These are phyloP conservation scores for Xestia xanthographa DNA, from an alignment of 2,888 invertebrate species.

Conservation along the genomic window DNA sequence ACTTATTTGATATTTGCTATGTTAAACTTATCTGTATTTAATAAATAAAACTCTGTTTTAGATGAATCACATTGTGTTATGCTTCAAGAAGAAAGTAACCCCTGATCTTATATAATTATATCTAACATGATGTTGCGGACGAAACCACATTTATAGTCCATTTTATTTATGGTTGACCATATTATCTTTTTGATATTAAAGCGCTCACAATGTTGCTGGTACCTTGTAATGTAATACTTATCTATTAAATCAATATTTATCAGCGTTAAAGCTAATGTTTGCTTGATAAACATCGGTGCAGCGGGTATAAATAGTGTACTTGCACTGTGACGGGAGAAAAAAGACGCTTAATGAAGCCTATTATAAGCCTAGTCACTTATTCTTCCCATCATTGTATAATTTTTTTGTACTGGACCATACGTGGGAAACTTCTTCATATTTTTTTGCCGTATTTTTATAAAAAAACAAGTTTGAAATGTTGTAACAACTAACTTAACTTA, in stretches of 20 bases:
- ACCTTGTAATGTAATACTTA: constrained; percentile 32
- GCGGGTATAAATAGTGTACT: not conserved
- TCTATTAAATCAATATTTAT: constrained; percentile 60
- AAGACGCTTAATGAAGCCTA: not conserved
- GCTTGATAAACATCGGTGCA: constrained; percentile 32
- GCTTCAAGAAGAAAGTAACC: no score
- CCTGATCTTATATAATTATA: no score
- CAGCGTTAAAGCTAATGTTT: constrained; percentile 38
- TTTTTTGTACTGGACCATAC: not conserved
- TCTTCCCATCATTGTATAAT: not conserved
- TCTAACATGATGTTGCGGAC: not conserved
- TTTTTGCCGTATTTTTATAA: no score
- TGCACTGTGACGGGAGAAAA: not conserved
- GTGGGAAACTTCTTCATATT: no score
- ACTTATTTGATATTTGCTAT: no score
- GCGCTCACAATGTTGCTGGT: constrained; percentile 21
- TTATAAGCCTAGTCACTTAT: not conserved
- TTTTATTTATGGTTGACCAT: no score
- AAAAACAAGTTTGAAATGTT: not conserved
- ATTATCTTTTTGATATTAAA: constrained; percentile 46
- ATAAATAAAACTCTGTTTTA: no score
- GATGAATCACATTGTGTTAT: no score
- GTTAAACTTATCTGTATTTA: no score
- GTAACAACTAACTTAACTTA: not conserved
- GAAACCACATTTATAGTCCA: no score